Base-by-base conservation (phyloP, 2,888 invertebrate species). In the Cactoblastis cactorum region DNA sequence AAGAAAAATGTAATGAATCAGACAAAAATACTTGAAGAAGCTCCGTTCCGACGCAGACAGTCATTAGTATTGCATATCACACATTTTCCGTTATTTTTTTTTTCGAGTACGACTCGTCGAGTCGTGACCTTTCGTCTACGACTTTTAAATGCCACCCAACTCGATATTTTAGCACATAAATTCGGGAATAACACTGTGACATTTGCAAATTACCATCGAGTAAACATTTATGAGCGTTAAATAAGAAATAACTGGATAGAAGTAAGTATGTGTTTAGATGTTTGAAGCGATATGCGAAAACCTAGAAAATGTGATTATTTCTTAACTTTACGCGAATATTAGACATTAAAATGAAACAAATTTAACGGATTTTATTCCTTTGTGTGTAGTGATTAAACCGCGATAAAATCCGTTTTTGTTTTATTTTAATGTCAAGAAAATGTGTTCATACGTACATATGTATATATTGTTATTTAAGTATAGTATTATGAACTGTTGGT, bases 101-200 rank as follows among this genome's bases (percentile, higher is more conserved):
- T n/a, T n/a, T n/a, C n/a, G n/a, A n/a, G n/a, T n/a, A n/a, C n/a
- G n/a, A n/a, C n/a, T 61, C 60, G 59, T 19, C 24, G 52, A 61
- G 51, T 51, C 56, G 53, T 63, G 70, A 71, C 73, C 74, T 74
- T 73, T 69, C 54, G 58, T 67, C 70, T 65, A 66, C 59, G 66
- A 60, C 65, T 65, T 55, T 63, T 58, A 68, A 74, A 74, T 74
- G 74, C 62, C 69, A 58, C 53, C 57, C 64, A 51, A 63, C 64
- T 62, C 61, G 57, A 58, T 64, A 65, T 64, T 69, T n/a, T 60
- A 55, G 54, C 51, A 57, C 64, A 63, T 66, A 67, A 61, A 69
- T 61, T 58, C 53, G 48, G 52, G 39, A 53, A 49, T 46, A 56
- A 52, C 46, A 50, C 45, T 14, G 41, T 49, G 54, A 50, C 53